phyloP scores from a whole-genome alignment of 2,797 vertebrate species.

The Meda fulgida region DNA sequence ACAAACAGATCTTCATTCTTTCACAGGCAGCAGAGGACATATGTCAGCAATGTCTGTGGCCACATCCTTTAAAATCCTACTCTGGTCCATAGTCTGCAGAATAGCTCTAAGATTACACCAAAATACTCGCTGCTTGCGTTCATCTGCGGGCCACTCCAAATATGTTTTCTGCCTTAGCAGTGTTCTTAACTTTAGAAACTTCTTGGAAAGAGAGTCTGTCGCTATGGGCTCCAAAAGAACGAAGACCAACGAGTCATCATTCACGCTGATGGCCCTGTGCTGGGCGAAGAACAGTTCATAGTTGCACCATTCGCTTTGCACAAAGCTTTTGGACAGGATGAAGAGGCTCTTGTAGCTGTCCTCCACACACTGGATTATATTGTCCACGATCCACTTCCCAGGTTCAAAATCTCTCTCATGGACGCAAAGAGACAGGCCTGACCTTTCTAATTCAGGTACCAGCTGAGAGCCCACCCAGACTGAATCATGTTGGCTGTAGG shows the following conservation, averaged over 20 bases:
- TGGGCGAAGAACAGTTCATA: conserved; percentile 92
- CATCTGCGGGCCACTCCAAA: conserved; percentile 84
- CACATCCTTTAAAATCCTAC: conserved; percentile 61
- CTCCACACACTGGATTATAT: conserved; percentile 87
- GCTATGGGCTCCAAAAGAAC: conserved; percentile 86
- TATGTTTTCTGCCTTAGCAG: conserved; percentile 83
- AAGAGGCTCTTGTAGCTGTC: conserved; percentile 88
- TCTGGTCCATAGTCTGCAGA: conserved; percentile 62
- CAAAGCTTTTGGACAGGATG: conserved; percentile 85
- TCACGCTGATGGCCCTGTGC: conserved; percentile 80
- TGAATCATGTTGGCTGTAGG: conserved; percentile 84
- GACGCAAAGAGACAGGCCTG: conserved; percentile 78
- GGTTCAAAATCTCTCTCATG: conserved; percentile 86
- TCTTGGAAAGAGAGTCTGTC: conserved; percentile 76
- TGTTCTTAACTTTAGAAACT: conserved; percentile 80
- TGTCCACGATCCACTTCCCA: conserved; percentile 86
- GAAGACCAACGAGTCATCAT: conserved; percentile 82
- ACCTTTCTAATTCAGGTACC: conserved; percentile 77
- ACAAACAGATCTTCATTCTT: conserved; percentile 9
- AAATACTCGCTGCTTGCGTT: conserved; percentile 81
- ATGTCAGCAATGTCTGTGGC: conserved; percentile 63
- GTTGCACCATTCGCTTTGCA: conserved; percentile 91
- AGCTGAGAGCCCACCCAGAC: conserved; percentile 81
- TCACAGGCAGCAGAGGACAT: conserved; percentile 46
- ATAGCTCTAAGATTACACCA: conserved; percentile 80